These are phyloP conservation scores for Elymnias hypermnestra DNA, from an alignment of 1,140 invertebrate genomes.

Conservation along the genomic window DNA sequence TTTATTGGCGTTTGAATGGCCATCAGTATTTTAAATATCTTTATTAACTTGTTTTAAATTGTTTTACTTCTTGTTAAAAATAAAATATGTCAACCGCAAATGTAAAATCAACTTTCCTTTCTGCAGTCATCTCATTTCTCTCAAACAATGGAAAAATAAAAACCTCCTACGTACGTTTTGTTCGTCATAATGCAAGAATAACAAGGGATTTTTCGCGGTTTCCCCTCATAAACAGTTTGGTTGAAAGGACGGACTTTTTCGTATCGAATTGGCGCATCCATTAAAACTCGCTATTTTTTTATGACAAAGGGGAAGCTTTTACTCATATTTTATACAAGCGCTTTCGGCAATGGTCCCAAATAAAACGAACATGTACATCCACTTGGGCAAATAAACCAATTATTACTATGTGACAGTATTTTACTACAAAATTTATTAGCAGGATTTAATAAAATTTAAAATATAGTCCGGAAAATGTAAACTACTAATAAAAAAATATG, in stretches of 20 bases:
- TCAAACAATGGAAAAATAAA: slow-evolving; percentile 43
- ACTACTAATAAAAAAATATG: no score
- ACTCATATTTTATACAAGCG: slow-evolving; percentile 14
- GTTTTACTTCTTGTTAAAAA: not conserved
- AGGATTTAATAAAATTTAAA: no score
- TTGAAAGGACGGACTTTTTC: slow-evolving; percentile 40
- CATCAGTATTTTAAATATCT: no score
- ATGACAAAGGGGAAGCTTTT: slow-evolving; percentile 13
- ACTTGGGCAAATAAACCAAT: no score
- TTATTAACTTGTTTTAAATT: no score
- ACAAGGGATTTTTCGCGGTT: slow-evolving; percentile 42
- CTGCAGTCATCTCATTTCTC: slow-evolving; percentile 24
- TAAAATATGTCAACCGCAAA: slow-evolving; percentile 7
- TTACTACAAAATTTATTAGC: no score
- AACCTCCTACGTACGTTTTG: slow-evolving; percentile 43
- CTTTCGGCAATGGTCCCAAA: slow-evolving; percentile 4
- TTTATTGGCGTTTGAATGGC: no score
- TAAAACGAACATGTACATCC: no score
- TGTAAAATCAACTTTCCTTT: slow-evolving; percentile 17
- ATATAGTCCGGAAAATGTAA: no score
- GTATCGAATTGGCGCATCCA: slow-evolving; percentile 44
- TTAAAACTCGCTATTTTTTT: slow-evolving; percentile 32
- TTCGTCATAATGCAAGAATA: slow-evolving; percentile 51
- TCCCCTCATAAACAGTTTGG: slow-evolving; percentile 52
- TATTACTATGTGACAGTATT: no score